phyloP scores from a whole-genome alignment of 2,113 vertebrate genomes.

The Silurus meridionalis region DNA sequence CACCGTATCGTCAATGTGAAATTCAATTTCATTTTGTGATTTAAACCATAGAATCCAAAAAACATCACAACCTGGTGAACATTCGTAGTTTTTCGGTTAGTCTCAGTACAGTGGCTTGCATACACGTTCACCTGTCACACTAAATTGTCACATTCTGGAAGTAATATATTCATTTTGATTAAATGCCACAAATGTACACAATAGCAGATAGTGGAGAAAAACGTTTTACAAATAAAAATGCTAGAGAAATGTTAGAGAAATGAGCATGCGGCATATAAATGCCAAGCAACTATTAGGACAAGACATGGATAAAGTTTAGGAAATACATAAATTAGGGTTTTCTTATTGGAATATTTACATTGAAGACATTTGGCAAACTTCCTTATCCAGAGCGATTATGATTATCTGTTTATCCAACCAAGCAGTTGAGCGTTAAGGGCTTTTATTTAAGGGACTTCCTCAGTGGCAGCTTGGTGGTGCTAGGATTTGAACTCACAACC shows the following conservation, averaged over 20 bases:
- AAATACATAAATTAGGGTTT: not conserved
- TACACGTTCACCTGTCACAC: not conserved
- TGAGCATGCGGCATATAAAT: not conserved
- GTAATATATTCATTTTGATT: not conserved
- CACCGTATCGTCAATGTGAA: not conserved
- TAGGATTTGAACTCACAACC: no score
- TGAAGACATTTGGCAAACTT: no score
- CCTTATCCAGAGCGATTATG: no score
- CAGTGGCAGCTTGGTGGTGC: no score
- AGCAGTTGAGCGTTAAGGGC: no score
- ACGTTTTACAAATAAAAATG: not conserved
- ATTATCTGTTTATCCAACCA: no score
- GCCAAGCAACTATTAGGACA: not conserved
- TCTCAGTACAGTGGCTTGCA: not conserved
- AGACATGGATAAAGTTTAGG: not conserved
- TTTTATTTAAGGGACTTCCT: no score
- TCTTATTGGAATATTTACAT: no score
- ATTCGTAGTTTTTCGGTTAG: not conserved
- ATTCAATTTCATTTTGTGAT: conserved; percentile 14
- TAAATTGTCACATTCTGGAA: not conserved
- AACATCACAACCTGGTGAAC: not conserved
- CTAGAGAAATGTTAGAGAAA: not conserved
- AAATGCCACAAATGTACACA: not conserved
- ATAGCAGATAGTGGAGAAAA: not conserved
- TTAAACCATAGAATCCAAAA: not conserved